A percentile compares a stretch with the other conserved stretches of the same genome.
Conservation (phyloP, 1,140 invertebrate genomes). For the Listronotus oregonensis region DNA sequence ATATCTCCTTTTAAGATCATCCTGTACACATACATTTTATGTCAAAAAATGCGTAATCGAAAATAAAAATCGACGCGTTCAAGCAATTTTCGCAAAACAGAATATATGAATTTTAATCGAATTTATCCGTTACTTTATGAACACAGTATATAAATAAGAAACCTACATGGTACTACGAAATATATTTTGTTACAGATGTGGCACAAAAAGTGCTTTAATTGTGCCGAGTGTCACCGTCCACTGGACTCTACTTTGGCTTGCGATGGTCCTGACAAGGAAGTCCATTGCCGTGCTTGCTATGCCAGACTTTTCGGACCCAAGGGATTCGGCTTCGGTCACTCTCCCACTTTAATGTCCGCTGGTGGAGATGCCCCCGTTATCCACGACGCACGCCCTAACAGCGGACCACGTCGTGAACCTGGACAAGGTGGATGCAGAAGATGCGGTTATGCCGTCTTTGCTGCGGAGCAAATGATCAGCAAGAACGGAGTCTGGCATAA, state of each 20-base stretch:
- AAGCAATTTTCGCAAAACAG: too few relatives aligned
- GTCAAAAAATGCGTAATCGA: too few relatives aligned
- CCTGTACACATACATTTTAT: too few relatives aligned
- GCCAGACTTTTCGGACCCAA: constrained; percentile 89
- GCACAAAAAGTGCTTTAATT: constrained; percentile 92
- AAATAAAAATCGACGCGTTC: too few relatives aligned
- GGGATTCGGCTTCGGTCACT: constrained; percentile 76
- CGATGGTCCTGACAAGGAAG: constrained; percentile 84
- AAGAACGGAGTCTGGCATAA: constrained; percentile 94
- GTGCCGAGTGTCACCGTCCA: constrained; percentile 89
- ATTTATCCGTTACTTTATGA: too few relatives aligned
- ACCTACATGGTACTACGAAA: too few relatives aligned
- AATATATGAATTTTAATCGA: too few relatives aligned
- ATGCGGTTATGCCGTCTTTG: constrained; percentile 88
- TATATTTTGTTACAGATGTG: constrained; percentile 70
- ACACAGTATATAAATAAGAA: too few relatives aligned
- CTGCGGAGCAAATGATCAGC: constrained; percentile 90
- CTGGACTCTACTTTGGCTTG: constrained; percentile 91
- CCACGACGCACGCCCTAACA: constrained; percentile 62
- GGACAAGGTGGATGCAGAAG: constrained; percentile 74
- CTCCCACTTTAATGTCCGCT: constrained; percentile 80
- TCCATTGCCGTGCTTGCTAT: constrained; percentile 88
- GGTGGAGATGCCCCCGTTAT: constrained; percentile 73
- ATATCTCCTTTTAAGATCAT: too few relatives aligned
- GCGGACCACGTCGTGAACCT: constrained; percentile 65